Conservation (phyloP, 2,888 invertebrate species). For the Biston stratarius region DNA sequence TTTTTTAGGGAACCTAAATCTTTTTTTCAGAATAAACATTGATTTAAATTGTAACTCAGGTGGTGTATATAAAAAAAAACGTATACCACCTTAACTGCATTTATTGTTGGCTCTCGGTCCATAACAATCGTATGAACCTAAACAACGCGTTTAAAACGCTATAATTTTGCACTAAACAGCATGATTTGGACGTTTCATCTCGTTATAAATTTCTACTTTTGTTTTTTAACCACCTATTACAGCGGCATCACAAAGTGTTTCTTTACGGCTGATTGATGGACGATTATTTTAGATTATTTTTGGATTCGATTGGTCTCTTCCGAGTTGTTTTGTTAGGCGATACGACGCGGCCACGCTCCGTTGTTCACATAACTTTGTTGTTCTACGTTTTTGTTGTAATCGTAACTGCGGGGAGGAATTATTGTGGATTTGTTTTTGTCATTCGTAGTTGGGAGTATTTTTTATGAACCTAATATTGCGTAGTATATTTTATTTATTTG, state of each 20-base stretch:
- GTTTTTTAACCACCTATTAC: conserved; percentile 81
- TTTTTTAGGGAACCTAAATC: not conserved
- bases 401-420: conserved; percentile 45
- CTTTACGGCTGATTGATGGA: conserved; percentile 80
- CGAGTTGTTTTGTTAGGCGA: conserved; percentile 70
- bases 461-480: conserved; percentile 5
- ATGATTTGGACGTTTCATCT: conserved; percentile 81
- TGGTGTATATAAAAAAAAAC: too few species aligned
- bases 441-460: conserved; percentile 23
- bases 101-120: conserved; percentile 44
- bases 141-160: conserved; percentile 80
- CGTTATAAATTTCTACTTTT: conserved; percentile 84
- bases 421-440: conserved; percentile 34
- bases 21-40: not conserved
- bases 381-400: conserved; percentile 59
- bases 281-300: conserved; percentile 69
- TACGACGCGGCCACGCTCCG: conserved; percentile 61
- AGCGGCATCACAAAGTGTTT: conserved; percentile 66
- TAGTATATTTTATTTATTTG: conserved; percentile 10
- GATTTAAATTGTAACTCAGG: too few species aligned
- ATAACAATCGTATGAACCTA: conserved; percentile 78
- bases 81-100: not conserved
- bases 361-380: conserved; percentile 60
- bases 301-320: conserved; percentile 78
- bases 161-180: conserved; percentile 85